These are phyloP conservation scores for Chiloscyllium punctatum DNA, from an alignment of 2,797 vertebrate species.

Conservation along the genomic window DNA sequence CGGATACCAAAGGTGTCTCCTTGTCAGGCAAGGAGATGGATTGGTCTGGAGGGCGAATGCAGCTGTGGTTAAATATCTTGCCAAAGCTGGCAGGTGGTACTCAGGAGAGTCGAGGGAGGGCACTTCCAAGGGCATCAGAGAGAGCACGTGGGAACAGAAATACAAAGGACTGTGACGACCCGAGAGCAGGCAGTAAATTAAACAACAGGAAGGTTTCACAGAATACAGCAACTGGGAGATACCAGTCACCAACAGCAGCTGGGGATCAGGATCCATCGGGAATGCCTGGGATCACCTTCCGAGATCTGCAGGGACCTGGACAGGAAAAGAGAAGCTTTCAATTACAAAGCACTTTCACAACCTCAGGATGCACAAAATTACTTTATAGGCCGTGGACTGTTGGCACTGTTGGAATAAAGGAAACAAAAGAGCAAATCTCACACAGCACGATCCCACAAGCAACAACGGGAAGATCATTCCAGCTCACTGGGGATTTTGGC, in stretches of 20 bases:
- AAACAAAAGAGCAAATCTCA: background rate
- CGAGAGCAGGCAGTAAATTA: background rate
- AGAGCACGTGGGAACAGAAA: background rate
- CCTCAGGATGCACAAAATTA: background rate
- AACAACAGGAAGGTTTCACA: background rate
- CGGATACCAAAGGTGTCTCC: too few relatives aligned
- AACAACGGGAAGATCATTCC: background rate
- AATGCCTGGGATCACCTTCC: background rate
- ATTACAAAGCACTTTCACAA: background rate
- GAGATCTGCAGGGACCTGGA: background rate
- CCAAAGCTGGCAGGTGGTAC: background rate
- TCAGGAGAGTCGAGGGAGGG: background rate
- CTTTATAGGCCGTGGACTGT: too few relatives aligned
- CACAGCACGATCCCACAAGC: background rate
- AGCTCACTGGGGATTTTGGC: background rate
- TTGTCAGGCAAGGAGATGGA: background rate
- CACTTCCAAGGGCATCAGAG: background rate
- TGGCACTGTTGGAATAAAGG: too few relatives aligned
- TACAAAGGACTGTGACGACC: too few relatives aligned
- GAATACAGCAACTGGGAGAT: background rate
- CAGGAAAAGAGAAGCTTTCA: background rate
- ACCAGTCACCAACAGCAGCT: background rate
- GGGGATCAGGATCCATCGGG: background rate
- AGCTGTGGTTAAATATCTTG: background rate
- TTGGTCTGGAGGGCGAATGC: background rate